A percentile compares a stretch with the other conserved stretches of the same genome.
phyloP scores from a whole-genome alignment of 2,888 invertebrate genomes.

The Hermaeophaga mercurialis region DNA sequence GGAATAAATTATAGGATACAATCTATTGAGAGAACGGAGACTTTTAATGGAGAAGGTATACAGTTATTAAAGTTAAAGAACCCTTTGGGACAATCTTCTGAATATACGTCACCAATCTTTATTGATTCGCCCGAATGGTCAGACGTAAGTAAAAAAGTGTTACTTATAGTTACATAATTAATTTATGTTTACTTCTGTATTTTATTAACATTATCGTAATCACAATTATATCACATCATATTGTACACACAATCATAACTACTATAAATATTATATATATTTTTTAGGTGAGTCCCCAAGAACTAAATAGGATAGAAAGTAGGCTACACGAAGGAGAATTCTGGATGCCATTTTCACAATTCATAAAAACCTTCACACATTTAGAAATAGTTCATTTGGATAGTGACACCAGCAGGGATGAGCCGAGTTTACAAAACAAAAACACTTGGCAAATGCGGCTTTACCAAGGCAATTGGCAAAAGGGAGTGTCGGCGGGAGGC shows the following conservation, averaged over 20 bases:
- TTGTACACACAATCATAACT: too few species aligned
- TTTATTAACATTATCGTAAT: too few species aligned
- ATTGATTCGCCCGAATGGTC: conserved; percentile 60
- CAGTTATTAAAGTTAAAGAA: conserved; percentile 74
- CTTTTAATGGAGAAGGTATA: conserved; percentile 70
- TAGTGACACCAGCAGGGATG: conserved; percentile 84
- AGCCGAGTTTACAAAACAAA: conserved; percentile 76
- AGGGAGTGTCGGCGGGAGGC: conserved; percentile 83
- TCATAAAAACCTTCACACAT: conserved; percentile 79
- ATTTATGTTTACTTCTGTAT: too few species aligned
- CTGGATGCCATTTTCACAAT: conserved; percentile 83
- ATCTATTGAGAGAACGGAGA: conserved; percentile 75
- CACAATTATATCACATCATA: too few species aligned
- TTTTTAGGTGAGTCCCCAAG: conserved; percentile 57
- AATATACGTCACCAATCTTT: conserved; percentile 75
- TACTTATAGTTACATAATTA: too few species aligned
- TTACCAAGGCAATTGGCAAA: conserved; percentile 80
- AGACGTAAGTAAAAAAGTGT: background rate
- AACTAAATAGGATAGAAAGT: conserved; percentile 71
- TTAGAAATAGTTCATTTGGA: conserved; percentile 80
- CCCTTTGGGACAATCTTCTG: conserved; percentile 67
- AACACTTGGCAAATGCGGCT: conserved; percentile 87
- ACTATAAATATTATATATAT: background rate
- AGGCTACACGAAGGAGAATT: conserved; percentile 50
- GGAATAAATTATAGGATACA: conserved; percentile 82